A percentile compares a stretch with the other conserved stretches of the same genome.
These are phyloP conservation scores for Phymatocera aterrima DNA, from an alignment of 2,888 invertebrate species.

Conservation along the genomic window DNA sequence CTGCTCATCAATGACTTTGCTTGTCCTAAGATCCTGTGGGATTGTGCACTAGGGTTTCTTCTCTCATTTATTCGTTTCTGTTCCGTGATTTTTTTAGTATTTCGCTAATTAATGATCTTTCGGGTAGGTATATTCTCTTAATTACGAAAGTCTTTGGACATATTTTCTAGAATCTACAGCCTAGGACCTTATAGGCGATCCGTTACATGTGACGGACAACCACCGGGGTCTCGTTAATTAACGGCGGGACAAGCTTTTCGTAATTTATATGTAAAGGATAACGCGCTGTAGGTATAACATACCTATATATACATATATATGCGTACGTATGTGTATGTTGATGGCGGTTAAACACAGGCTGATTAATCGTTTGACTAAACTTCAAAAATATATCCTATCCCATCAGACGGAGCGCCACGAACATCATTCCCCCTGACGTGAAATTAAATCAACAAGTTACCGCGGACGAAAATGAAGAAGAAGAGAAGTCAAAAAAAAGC, in stretches of 20 bases:
- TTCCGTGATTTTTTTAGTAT: neutral
- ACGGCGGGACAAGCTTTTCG: neutral
- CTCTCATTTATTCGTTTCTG: too few relatives aligned
- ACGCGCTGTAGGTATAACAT: too few relatives aligned
- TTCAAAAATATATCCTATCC: neutral
- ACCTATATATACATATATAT: too few relatives aligned
- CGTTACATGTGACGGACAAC: conserved; percentile 2
- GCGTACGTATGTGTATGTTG: neutral
- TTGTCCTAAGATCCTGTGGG: too few relatives aligned
- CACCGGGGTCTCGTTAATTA: conserved; percentile 30
- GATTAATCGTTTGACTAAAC: conserved; percentile 17
- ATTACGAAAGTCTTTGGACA: too few relatives aligned
- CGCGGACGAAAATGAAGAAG: neutral
- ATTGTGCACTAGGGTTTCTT: too few relatives aligned
- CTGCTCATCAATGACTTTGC: too few relatives aligned
- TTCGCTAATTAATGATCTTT: neutral
- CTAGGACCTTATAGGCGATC: neutral
- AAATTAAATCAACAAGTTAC: neutral
- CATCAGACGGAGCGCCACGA: neutral
- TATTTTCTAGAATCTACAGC: neutral
- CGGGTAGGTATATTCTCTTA: neutral
- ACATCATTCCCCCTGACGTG: neutral
- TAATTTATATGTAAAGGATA: conserved; percentile 33
- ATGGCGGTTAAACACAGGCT: conserved; percentile 28
- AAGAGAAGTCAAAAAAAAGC: neutral